Conservation (phyloP, 2,797 vertebrate genomes). For the Phrynocephalus forsythii region DNA sequence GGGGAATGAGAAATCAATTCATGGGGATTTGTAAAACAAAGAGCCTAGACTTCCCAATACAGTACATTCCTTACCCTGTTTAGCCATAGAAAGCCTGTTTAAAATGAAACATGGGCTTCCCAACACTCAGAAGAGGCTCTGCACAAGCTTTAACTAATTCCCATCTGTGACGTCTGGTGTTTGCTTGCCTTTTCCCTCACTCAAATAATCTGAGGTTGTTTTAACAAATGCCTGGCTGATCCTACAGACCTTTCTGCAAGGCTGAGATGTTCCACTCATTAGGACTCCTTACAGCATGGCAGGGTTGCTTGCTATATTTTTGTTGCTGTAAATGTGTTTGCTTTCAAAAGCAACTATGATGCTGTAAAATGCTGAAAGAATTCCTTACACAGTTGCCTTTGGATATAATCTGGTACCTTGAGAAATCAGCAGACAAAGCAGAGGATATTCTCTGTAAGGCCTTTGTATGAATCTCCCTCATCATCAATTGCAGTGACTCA, state of each 20-base stretch:
- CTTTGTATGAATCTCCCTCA: background rate
- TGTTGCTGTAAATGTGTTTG: background rate
- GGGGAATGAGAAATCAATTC: background rate
- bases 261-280: background rate
- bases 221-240: background rate
- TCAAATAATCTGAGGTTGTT: background rate
- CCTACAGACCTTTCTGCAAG: background rate
- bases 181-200: background rate
- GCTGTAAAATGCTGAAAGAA: background rate
- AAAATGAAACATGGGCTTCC: background rate
- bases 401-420: background rate
- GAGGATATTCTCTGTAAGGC: background rate
- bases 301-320: background rate
- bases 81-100: conserved; percentile 9
- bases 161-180: background rate
- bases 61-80: background rate
- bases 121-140: background rate
- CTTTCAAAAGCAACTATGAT: background rate
- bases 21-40: background rate
- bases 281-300: background rate
- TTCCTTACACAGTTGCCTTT: background rate
- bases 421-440: background rate
- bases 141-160: background rate
- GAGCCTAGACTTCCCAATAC: background rate
- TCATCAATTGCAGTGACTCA: background rate